A percentile compares a stretch with the other conserved stretches of the same genome.
phyloP scores from a whole-genome alignment of 1,140 invertebrate species.

The Hydropsyche tenuis region DNA sequence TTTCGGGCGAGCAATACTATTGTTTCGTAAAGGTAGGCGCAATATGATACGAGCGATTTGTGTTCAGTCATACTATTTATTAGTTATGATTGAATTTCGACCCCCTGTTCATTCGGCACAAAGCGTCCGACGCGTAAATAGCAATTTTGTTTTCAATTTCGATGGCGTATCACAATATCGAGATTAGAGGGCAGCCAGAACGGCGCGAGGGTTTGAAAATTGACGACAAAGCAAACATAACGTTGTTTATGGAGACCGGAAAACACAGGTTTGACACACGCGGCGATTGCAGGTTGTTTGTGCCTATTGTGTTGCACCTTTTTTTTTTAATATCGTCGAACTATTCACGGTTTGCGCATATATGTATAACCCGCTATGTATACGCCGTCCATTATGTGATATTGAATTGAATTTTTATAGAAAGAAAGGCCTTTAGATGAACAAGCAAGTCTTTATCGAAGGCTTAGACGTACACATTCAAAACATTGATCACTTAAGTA shows the following conservation, averaged over 20 bases:
- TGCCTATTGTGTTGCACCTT: not conserved
- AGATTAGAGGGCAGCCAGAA: not conserved
- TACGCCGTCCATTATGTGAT: not conserved
- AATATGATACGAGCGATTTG: too few species aligned
- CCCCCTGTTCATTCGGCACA: not conserved
- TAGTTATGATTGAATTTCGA: conserved; percentile 9
- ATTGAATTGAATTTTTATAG: conserved; percentile 10
- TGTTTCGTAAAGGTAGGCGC: too few species aligned
- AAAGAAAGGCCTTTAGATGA: conserved; percentile 8
- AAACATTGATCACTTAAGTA: not conserved
- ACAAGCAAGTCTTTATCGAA: not conserved
- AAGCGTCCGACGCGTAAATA: not conserved
- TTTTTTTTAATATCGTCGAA: not conserved
- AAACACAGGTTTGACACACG: not conserved
- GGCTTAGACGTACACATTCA: not conserved
- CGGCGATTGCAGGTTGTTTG: not conserved
- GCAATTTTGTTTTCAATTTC: not conserved
- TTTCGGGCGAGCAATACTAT: too few species aligned
- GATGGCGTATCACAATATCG: too few species aligned
- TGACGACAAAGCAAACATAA: not conserved
- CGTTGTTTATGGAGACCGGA: not conserved
- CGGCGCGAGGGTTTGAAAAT: not conserved
- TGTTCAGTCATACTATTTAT: not conserved
- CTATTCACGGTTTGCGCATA: too few species aligned
- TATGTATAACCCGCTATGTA: too few species aligned